Percentiles rank a stretch among this genome's conserved stretches.
Evolutionary conservation across 2,797 vertebrate genomes (phyloP).

Genomic region (Epinephelus malabaricus): DNA sequence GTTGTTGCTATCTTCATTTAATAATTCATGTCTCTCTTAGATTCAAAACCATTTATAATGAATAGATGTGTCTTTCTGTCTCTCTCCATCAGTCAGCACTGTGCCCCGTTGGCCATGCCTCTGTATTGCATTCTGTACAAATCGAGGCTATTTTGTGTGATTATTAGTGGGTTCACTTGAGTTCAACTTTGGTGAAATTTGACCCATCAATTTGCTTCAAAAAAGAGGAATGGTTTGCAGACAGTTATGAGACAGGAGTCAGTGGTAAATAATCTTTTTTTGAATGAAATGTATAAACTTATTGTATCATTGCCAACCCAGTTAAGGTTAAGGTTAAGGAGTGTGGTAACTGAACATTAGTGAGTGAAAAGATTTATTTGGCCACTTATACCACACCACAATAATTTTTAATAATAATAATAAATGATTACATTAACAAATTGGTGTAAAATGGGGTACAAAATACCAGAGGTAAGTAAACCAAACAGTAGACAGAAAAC

Average conservation of each 20-base stretch:
- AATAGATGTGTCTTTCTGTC: constrained; percentile 14
- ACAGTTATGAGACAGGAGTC: background rate
- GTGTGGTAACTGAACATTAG: too few species aligned
- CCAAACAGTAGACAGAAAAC: background rate
- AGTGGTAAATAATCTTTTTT: background rate
- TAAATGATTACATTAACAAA: background rate
- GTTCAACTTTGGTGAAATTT: background rate
- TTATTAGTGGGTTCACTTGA: background rate
- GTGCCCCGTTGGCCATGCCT: background rate
- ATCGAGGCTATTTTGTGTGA: background rate
- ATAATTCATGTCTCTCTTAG: constrained; percentile 33
- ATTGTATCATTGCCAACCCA: background rate
- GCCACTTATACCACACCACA: too few species aligned
- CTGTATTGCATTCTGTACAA: background rate
- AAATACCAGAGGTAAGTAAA: background rate
- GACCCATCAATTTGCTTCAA: background rate
- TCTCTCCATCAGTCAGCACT: background rate
- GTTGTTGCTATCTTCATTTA: constrained; percentile 12
- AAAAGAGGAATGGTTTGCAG: background rate
- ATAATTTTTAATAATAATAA: background rate
- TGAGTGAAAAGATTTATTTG: too few species aligned
- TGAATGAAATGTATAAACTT: background rate
- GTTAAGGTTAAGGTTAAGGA: background rate
- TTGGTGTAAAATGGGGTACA: background rate
- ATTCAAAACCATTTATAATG: constrained; percentile 29